Base-by-base conservation (phyloP, 2,888 invertebrate species). In the Himalopsyche tibetana region DNA sequence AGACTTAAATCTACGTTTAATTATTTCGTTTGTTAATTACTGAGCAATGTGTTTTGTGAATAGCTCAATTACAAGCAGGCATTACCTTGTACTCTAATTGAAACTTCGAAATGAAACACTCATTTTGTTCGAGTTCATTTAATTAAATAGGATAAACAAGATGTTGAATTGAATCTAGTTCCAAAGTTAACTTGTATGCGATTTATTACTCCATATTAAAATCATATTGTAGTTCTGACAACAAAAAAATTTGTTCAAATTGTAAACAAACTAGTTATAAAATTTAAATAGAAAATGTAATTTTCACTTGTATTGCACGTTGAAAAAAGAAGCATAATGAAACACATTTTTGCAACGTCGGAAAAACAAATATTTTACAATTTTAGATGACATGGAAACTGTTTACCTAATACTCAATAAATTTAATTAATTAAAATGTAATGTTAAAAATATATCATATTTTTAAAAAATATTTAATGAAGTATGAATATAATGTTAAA, bases 41-140 rank as follows among this genome's bases (percentile, higher is more conserved):
- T 36, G 9, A 38, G 74, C 74, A 74, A 36, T 74, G 63, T 63
- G 74, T 74, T 74, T 74, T 74, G 74, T 74, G 74, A 74, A 74
- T 74, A 36, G 28, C 74, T 74, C 38, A 74, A 74, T 74, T 74
- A 74, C 11, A 19, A 15, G 4, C 74, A 5, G 36, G 38, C 38
- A 36, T 74, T 74, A 36, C 12, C 74, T 38, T n/a, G 28, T 36
- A 74, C 74, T 36, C 36, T 74, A 74, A 36, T 74, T 74, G 36
- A 74, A 74, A 74, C 38, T 36, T 74, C 2, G 12, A 74, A 74
- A 74, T 36, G 15, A 74, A 36, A 38, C 36, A 12, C 36, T 74
- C 51, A 38, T 15, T 36, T 74, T 9, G 36, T 74, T 63, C 19
- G 51, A 51, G 15, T 63, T 19, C 11, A 19, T 63, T 63, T 63